Conservation (phyloP, 2,888 invertebrate species). For the Ophion ellenae region DNA sequence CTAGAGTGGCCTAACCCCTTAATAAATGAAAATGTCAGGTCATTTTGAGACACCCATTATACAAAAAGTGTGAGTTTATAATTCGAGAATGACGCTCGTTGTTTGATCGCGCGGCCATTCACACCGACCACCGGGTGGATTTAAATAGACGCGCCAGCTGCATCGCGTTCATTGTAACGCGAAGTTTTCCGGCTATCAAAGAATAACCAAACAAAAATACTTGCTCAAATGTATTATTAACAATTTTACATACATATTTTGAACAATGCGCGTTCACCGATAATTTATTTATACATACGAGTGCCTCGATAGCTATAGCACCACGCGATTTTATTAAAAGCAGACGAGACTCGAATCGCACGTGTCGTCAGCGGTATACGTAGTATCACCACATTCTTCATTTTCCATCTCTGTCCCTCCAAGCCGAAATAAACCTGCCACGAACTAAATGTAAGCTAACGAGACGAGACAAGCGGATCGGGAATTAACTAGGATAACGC, state of each 20-base stretch:
- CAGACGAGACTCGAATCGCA: background rate
- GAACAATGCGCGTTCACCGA: background rate
- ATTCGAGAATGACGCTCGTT: conserved; percentile 8
- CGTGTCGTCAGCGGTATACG: background rate
- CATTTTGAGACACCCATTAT: no score
- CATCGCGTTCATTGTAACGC: background rate
- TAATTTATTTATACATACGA: background rate
- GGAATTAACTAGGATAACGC: conserved; percentile 31
- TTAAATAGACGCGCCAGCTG: background rate
- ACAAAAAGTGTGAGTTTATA: background rate
- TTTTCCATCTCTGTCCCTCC: conserved; percentile 6
- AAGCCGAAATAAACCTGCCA: conserved; percentile 42
- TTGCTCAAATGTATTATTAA: background rate
- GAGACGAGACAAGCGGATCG: background rate
- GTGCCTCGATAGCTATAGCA: background rate
- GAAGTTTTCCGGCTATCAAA: background rate
- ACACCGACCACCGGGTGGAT: background rate
- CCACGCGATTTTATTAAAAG: background rate
- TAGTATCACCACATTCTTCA: conserved; percentile 11
- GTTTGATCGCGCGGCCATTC: conserved; percentile 2
- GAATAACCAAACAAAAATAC: background rate
- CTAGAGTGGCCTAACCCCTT: no score
- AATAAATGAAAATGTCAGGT: no score
- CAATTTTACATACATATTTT: background rate
- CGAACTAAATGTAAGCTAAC: conserved; percentile 49